phyloP scores from a whole-genome alignment of 2,888 invertebrate genomes.

The Rotaria magnacalcarata region DNA sequence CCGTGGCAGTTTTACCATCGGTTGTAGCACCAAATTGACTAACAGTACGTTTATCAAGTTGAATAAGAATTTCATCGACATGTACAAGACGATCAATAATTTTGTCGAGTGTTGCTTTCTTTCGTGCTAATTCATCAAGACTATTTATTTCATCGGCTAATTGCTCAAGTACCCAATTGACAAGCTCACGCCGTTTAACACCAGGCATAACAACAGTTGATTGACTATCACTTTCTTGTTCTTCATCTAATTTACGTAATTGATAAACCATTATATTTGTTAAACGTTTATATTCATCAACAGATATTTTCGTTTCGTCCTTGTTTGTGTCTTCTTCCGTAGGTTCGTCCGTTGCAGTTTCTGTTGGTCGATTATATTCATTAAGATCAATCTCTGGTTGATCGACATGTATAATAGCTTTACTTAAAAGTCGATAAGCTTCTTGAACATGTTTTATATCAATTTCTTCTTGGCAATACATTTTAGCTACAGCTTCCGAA shows the following conservation, averaged over 20 bases:
- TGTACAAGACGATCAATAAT: constrained; percentile 72
- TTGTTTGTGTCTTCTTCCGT: constrained; percentile 12
- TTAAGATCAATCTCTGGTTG: constrained; percentile 91
- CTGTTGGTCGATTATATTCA: constrained; percentile 65
- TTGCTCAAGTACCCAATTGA: constrained; percentile 82
- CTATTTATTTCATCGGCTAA: constrained; percentile 79
- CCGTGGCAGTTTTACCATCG: background rate
- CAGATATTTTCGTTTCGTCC: constrained; percentile 67
- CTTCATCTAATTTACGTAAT: constrained; percentile 77
- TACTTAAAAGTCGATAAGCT: constrained; percentile 81
- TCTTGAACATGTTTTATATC: constrained; percentile 81
- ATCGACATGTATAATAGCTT: constrained; percentile 91
- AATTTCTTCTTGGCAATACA: constrained; percentile 85
- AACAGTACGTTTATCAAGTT: constrained; percentile 42
- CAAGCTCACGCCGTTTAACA: constrained; percentile 71
- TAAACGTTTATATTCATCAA: constrained; percentile 85
- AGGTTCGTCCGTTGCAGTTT: background rate
- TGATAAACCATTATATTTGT: constrained; percentile 84
- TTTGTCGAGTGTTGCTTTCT: constrained; percentile 83
- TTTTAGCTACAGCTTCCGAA: constrained; percentile 89
- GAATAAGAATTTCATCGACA: constrained; percentile 45
- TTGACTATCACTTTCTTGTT: constrained; percentile 51
- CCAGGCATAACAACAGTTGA: constrained; percentile 53
- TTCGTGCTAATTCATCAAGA: constrained; percentile 81
- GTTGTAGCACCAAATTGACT: constrained; percentile 36